Evolutionary conservation across 2,888 invertebrate genomes (phyloP).

Genomic region (Hypena proboscidalis): DNA sequence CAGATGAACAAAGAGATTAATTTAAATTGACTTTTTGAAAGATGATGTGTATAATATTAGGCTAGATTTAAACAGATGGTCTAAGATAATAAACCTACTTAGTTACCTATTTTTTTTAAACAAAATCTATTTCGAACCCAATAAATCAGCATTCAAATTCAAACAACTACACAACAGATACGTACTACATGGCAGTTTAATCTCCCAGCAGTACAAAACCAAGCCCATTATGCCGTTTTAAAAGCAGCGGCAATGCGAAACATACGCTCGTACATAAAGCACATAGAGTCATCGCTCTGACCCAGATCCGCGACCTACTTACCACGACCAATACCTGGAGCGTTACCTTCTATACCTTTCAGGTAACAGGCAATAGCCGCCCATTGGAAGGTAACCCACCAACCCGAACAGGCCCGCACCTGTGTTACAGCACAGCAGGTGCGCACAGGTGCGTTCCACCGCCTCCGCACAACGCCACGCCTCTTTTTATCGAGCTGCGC

Average conservation of each 20-base stretch:
- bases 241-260: conserved; percentile 22
- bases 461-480: conserved; percentile 67
- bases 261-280: conserved; percentile 28
- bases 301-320: conserved; percentile 55
- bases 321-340: conserved; percentile 62
- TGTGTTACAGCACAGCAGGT: conserved; percentile 62
- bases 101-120: too few species aligned
- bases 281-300: conserved; percentile 47
- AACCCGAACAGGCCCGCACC: conserved; percentile 60
- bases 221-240: conserved; percentile 39
- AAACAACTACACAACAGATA: neutral
- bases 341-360: conserved; percentile 56
- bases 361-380: conserved; percentile 54
- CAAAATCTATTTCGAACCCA: too few species aligned
- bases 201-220: conserved; percentile 13
- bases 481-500: conserved; percentile 83
- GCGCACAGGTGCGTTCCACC: conserved; percentile 64
- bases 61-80: too few species aligned
- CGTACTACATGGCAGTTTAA: too few species aligned
- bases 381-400: conserved; percentile 59
- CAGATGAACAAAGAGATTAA: too few species aligned
- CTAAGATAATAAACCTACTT: too few species aligned
- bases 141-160: too few species aligned
- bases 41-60: too few species aligned
- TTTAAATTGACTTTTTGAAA: too few species aligned